Evolutionary conservation across 2,888 invertebrate species (phyloP).

Genomic region (Euzophera pinguis): DNA sequence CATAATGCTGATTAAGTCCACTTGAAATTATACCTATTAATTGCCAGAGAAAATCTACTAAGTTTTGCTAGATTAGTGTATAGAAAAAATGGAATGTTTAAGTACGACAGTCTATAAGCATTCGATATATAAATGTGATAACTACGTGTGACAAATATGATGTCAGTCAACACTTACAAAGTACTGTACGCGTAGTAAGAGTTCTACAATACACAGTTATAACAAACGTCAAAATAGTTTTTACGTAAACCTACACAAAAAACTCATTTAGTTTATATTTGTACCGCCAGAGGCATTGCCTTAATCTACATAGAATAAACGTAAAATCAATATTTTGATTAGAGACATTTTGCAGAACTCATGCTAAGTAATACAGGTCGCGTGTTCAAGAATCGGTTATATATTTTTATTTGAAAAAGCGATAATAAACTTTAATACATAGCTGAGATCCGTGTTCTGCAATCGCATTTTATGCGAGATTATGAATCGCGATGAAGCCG

Average conservation of each 20-base stretch:
- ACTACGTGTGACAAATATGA: slow-evolving; percentile 56
- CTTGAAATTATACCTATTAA: slow-evolving; percentile 60
- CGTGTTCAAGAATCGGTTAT: slow-evolving; percentile 28
- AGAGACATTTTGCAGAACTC: neutral
- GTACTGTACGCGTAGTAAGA: slow-evolving; percentile 17
- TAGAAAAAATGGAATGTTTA: slow-evolving; percentile 74
- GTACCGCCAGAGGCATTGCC: slow-evolving; percentile 5
- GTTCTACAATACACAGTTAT: slow-evolving; percentile 12
- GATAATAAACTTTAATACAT: neutral
- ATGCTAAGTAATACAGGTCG: slow-evolving; percentile 26
- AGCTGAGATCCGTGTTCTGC: neutral
- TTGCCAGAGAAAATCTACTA: slow-evolving; percentile 45
- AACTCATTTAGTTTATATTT: neutral
- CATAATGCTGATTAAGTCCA: slow-evolving; percentile 48
- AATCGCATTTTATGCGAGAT: neutral
- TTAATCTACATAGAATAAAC: neutral
- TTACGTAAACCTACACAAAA: neutral
- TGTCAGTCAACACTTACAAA: slow-evolving; percentile 66
- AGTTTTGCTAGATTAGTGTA: slow-evolving; percentile 53
- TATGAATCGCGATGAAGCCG: slow-evolving; percentile 21
- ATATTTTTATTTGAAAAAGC: slow-evolving; percentile 4
- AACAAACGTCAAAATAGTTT: slow-evolving; percentile 2
- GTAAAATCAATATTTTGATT: slow-evolving; percentile 8
- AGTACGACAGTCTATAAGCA: slow-evolving; percentile 74
- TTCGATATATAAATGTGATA: slow-evolving; percentile 46